Evolutionary conservation across 2,113 vertebrate genomes (phyloP).

Genomic region (Lycaon pictus): DNA sequence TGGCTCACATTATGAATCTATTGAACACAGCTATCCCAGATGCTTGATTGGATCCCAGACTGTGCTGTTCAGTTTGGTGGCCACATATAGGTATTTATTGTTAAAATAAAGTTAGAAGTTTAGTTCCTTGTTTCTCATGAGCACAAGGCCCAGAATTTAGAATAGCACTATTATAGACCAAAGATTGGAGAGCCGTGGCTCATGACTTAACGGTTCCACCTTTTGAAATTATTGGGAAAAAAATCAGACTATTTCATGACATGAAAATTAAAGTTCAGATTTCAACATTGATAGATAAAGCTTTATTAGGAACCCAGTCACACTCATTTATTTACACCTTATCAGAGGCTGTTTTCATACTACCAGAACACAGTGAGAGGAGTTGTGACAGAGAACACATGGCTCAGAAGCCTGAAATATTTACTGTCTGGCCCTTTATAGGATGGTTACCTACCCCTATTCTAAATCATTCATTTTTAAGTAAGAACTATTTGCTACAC

Average conservation of each 20-base stretch:
- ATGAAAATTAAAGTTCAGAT: background rate
- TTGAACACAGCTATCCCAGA: background rate
- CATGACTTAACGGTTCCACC: background rate
- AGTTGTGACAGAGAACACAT: background rate
- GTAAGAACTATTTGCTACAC: background rate
- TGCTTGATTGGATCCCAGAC: background rate
- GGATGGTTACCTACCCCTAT: background rate
- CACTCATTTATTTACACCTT: background rate
- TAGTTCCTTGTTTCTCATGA: background rate
- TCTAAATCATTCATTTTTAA: background rate
- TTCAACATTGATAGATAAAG: background rate
- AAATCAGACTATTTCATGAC: background rate
- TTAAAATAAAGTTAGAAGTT: background rate
- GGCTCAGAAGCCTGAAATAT: background rate
- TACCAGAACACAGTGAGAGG: background rate
- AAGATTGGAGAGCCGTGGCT: no score
- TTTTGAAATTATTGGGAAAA: background rate
- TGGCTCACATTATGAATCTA: background rate
- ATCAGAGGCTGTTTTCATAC: background rate
- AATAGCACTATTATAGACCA: background rate
- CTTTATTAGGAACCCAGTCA: background rate
- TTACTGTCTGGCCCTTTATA: background rate
- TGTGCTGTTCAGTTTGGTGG: background rate
- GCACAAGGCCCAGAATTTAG: background rate
- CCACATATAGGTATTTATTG: background rate